Conservation (phyloP, 2,888 invertebrate genomes). For the Ophraella communa region DNA sequence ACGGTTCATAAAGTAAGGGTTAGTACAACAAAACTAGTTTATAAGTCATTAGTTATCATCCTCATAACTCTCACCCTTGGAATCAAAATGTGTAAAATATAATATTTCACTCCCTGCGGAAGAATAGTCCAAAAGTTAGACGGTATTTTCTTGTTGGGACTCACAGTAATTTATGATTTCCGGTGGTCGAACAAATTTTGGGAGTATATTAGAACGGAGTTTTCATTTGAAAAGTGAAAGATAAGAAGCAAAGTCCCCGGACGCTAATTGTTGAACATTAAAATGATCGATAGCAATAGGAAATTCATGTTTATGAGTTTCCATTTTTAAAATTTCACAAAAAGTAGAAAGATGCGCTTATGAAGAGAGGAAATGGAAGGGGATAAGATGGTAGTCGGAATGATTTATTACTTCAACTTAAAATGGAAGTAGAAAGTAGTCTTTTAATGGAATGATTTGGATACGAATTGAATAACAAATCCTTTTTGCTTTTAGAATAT, state of each 20-base stretch:
- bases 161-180: not conserved
- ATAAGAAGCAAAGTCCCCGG: constrained; percentile 53
- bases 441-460: constrained; percentile 19
- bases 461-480: not conserved
- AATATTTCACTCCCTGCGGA: not conserved
- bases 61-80: not conserved
- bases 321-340: constrained; percentile 19
- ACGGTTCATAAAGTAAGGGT: too few relatives aligned
- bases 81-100: not conserved
- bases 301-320: constrained; percentile 38
- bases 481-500: too few relatives aligned
- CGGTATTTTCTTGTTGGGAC: not conserved
- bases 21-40: too few relatives aligned
- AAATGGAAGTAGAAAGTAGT: constrained; percentile 15
- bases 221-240: constrained; percentile 55
- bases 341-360: constrained; percentile 16
- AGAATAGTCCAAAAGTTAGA: not conserved
- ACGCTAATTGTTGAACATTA: constrained; percentile 55
- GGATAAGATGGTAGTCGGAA: constrained; percentile 2
- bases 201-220: constrained; percentile 29
- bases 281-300: constrained; percentile 49
- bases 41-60: too few relatives aligned
- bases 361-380: constrained; percentile 15
- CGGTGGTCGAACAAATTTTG: not conserved
- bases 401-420: constrained; percentile 24